Evolutionary conservation across 2,888 invertebrate species (phyloP).

Genomic region (Tridacna crocea): DNA sequence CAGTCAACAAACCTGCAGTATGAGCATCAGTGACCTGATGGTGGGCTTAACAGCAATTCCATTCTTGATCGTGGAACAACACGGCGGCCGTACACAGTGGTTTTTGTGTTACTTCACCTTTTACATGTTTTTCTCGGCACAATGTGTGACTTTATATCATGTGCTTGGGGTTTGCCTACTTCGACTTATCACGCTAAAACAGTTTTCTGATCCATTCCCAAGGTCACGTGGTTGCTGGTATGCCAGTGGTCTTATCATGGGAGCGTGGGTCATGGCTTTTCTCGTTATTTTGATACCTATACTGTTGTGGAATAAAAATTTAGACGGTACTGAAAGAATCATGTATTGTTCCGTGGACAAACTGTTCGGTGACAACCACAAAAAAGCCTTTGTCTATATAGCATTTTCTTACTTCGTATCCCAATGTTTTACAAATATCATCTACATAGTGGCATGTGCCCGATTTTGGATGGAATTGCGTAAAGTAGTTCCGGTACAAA

Average conservation of each 20-base stretch:
- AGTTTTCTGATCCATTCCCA: background rate
- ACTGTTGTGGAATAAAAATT: background rate
- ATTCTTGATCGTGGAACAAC: background rate
- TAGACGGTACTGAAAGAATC: too few species aligned
- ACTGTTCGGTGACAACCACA: background rate
- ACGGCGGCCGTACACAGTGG: background rate
- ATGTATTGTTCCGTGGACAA: background rate
- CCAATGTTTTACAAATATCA: constrained; percentile 6
- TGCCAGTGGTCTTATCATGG: background rate
- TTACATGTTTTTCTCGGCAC: background rate
- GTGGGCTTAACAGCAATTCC: constrained; percentile 3
- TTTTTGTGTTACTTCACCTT: background rate
- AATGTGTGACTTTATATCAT: constrained; percentile 3
- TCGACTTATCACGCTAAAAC: background rate
- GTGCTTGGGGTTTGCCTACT: constrained; percentile 7
- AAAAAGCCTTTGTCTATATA: background rate
- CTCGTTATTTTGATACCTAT: background rate
- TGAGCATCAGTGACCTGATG: background rate
- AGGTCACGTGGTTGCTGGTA: too few species aligned
- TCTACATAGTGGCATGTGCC: background rate
- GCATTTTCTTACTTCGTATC: background rate
- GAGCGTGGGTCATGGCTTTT: background rate
- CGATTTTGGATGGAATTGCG: too few species aligned
- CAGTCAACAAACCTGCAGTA: constrained; percentile 9
- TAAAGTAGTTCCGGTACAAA: background rate